A percentile compares a stretch with the other conserved stretches of the same genome.
These are phyloP conservation scores for Drosophila kurseongensis DNA, from an alignment of 1,140 invertebrate genomes.

Conservation along the genomic window DNA sequence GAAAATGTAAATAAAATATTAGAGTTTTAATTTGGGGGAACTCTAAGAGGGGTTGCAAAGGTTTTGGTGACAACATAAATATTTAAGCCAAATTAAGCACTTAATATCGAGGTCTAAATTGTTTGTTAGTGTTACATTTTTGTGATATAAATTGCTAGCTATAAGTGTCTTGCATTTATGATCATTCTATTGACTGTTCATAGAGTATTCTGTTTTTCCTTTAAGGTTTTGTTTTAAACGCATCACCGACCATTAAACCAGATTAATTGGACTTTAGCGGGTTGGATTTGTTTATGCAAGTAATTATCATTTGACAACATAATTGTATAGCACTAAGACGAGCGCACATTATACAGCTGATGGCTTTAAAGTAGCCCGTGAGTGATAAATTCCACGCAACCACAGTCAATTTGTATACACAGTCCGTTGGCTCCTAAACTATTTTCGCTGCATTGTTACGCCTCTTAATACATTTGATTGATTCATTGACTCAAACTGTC, in stretches of 20 bases:
- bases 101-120: neutral
- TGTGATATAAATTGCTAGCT: too few relatives aligned
- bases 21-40: neutral
- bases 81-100: neutral
- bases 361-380: neutral
- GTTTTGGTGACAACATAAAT: neutral
- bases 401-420: slow-evolving; percentile 27
- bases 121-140: too few relatives aligned
- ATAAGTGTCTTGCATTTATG: too few relatives aligned
- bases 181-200: too few relatives aligned
- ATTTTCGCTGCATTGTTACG: slow-evolving; percentile 33
- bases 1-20: slow-evolving; percentile 40
- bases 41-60: neutral
- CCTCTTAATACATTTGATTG: slow-evolving; percentile 43
- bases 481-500: slow-evolving; percentile 47
- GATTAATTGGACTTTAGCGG: neutral
- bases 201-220: too few relatives aligned
- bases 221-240: too few relatives aligned
- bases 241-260: neutral
- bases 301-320: slow-evolving; percentile 30
- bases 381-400: slow-evolving; percentile 9
- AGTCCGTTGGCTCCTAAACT: slow-evolving; percentile 17
- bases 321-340: slow-evolving; percentile 26
- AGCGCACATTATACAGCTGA: slow-evolving; percentile 6
- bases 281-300: slow-evolving; percentile 8